A percentile compares a stretch with the other conserved stretches of the same genome.
Evolutionary conservation across 2,113 vertebrate species (phyloP).

Genomic region (Triplophysa rosa): DNA sequence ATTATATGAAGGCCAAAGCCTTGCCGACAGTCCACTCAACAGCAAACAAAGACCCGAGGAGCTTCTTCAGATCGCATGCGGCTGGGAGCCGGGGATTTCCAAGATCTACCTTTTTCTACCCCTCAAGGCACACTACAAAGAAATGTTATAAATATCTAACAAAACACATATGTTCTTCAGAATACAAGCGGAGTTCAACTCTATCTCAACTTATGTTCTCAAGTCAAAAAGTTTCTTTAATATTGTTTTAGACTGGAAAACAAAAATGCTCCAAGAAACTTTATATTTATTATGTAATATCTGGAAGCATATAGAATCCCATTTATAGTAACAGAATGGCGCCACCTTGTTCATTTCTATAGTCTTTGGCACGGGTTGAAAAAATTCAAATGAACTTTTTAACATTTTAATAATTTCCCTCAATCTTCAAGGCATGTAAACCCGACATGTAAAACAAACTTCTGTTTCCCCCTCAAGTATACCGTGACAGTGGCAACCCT

Average conservation of each 20-base stretch:
- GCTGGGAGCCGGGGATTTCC: slow-evolving; percentile 30
- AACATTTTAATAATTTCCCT: neutral
- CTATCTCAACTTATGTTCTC: neutral
- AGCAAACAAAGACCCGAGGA: neutral
- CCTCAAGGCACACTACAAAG: slow-evolving; percentile 11
- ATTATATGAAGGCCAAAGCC: slow-evolving; percentile 65
- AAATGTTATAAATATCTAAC: neutral
- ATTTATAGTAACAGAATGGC: too few species aligned
- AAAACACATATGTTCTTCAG: slow-evolving; percentile 21
- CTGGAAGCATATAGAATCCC: too few species aligned
- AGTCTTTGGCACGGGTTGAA: neutral
- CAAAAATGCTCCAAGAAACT: neutral
- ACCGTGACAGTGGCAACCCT: neutral
- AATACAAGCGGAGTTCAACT: neutral
- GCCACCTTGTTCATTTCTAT: neutral
- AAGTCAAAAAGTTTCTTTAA: neutral
- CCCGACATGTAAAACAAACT: too few species aligned
- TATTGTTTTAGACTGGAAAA: neutral
- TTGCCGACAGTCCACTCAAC: slow-evolving; percentile 14
- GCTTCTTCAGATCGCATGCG: neutral
- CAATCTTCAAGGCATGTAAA: neutral
- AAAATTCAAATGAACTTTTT: neutral
- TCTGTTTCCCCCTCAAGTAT: neutral
- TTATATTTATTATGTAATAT: too few species aligned
- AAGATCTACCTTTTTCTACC: slow-evolving; percentile 3